Evolutionary conservation across 2,113 vertebrate genomes (phyloP).

Genomic region (Haemorhous mexicanus): DNA sequence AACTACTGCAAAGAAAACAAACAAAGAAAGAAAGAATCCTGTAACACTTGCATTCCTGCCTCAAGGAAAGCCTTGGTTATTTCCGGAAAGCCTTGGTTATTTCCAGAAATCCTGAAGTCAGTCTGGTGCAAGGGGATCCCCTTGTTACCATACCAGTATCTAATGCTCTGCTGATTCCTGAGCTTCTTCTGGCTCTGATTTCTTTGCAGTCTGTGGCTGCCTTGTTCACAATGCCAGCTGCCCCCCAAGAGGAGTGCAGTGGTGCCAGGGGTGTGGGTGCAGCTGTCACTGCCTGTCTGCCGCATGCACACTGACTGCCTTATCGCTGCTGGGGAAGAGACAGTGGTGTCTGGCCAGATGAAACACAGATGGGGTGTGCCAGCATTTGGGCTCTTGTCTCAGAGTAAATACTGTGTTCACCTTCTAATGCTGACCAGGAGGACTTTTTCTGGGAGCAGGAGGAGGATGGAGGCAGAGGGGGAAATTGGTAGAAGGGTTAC

Average conservation of each 20-base stretch:
- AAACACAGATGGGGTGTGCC: neutral
- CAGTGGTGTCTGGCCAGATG: neutral
- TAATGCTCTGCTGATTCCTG: neutral
- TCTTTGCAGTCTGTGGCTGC: neutral
- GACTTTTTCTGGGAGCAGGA: neutral
- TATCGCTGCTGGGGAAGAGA: neutral
- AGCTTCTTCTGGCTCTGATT: neutral
- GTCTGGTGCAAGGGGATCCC: neutral
- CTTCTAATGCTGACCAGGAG: neutral
- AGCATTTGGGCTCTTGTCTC: neutral
- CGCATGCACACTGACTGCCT: neutral
- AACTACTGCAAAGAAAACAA: neutral
- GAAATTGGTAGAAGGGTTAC: neutral
- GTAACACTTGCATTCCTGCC: neutral
- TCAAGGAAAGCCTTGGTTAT: neutral
- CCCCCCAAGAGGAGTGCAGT: neutral
- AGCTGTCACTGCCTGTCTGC: neutral
- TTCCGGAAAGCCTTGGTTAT: neutral
- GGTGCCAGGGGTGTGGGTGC: neutral
- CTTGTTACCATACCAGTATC: neutral
- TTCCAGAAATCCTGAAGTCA: neutral
- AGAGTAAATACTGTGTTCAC: neutral
- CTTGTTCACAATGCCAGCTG: neutral
- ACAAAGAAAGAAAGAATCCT: neutral
- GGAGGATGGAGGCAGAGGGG: neutral